Evolutionary conservation across 2,888 invertebrate genomes (phyloP).

Genomic region (Drosophila formosana): DNA sequence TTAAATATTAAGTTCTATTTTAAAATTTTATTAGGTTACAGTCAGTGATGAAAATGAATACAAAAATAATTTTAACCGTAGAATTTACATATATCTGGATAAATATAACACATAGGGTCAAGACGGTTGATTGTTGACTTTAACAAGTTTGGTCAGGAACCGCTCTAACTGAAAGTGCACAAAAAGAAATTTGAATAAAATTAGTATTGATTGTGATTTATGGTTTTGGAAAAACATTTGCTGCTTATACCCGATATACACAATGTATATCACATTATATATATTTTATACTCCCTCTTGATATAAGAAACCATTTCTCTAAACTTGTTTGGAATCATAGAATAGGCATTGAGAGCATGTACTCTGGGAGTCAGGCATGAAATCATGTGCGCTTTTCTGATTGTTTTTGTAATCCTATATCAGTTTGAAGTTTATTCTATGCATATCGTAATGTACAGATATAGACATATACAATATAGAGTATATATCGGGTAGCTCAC

Average conservation of each 20-base stretch:
- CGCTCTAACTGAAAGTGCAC: constrained; percentile 33
- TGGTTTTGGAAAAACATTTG: background rate
- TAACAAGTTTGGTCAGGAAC: constrained; percentile 43
- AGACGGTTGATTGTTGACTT: constrained; percentile 45
- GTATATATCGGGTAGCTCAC: constrained; percentile 1
- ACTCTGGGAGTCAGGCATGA: background rate
- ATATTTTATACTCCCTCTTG: background rate
- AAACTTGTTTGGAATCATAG: background rate
- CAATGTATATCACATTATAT: background rate
- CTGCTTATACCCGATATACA: background rate
- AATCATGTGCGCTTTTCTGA: background rate
- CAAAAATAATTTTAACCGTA: constrained; percentile 62
- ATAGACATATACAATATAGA: background rate
- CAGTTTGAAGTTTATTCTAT: constrained; percentile 1
- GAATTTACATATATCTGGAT: constrained; percentile 53
- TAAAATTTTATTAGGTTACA: constrained; percentile 70
- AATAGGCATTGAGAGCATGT: background rate
- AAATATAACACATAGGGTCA: constrained; percentile 56
- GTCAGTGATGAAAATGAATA: constrained; percentile 71
- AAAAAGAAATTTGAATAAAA: background rate
- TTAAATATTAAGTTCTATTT: constrained; percentile 53
- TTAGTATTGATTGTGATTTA: background rate
- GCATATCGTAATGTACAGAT: constrained; percentile 1
- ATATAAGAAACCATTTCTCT: background rate
- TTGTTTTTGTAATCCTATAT: background rate